Base-by-base conservation (phyloP, 2,797 vertebrate genomes). In the Lacerta agilis region DNA sequence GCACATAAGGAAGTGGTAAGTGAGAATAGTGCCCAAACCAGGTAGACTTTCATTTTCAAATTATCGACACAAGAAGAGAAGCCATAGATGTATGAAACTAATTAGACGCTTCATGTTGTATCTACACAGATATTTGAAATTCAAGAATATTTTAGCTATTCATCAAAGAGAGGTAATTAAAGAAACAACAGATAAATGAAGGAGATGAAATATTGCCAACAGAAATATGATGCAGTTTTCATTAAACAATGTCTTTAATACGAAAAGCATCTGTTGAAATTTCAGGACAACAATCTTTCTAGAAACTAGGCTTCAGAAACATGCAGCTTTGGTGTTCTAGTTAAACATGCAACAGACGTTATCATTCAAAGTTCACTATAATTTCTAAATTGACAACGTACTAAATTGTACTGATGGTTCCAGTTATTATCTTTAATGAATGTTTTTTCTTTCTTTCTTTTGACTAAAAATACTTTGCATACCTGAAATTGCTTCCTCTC, bases 171-270 rank as follows among this genome's bases (percentile, higher is more conserved):
- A 86, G 82, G 0, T 1, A n/a, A 90, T 27, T 36, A 69, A 61
- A 86, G 38, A 77, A 29, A 36, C 3, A 0, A 75, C 90, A 86
- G 33, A 81, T 67, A 29, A 92, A 92, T 86, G 79, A 13, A 76
- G 85, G 91, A 67, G 36, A 91, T 13, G 27, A 81, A 89, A 82
- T 89, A 85, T 1, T 25, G 58, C 38, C 76, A 76, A 80, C 38
- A 33, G 55, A 61, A 81, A 75, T 75, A 64, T 87, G 13, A 87
- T 76, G 38, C 20, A 43, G 13, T 67, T 82, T 43, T 67, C 67
- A 25, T 8, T 18, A 29, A 43, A 8, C 43, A 9, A 17, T 38
- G 1, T 38, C 1, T 81, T 67, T 82, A 43, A 82, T n/a, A 78
- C 6, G 20, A 43, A 45, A 10, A n/a, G 38, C 20, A 43, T 82